phyloP scores from a whole-genome alignment of 2,888 invertebrate genomes.

The Pseudococcus longispinus region DNA sequence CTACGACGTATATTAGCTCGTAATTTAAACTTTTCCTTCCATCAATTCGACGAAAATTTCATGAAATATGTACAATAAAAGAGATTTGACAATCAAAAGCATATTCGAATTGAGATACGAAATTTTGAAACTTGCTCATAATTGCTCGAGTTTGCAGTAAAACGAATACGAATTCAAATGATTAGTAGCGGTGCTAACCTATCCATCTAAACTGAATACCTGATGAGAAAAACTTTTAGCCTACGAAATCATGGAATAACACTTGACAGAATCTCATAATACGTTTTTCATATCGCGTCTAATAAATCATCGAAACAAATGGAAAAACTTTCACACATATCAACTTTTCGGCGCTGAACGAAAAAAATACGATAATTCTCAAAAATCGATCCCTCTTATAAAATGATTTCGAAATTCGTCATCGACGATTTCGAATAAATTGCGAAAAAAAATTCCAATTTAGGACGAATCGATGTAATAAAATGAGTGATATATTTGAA shows the following conservation, averaged over 20 bases:
- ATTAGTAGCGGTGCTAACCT: background rate
- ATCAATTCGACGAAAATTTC: no score
- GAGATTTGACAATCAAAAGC: background rate
- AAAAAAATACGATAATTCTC: background rate
- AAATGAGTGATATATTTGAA: background rate
- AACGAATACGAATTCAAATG: background rate
- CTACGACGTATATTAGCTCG: no score
- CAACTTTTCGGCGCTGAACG: background rate
- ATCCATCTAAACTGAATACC: background rate
- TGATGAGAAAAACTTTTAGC: background rate
- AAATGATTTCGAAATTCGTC: background rate
- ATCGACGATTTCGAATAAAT: background rate
- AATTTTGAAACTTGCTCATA: background rate
- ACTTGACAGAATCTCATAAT: conserved; percentile 4
- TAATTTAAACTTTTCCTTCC: no score
- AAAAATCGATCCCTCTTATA: background rate
- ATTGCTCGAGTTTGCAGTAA: background rate
- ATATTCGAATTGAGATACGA: background rate
- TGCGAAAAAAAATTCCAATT: background rate
- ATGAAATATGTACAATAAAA: background rate
- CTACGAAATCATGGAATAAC: background rate
- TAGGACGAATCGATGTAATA: background rate
- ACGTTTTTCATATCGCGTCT: conserved; percentile 4
- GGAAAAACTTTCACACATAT: background rate
- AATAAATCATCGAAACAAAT: background rate